A percentile compares a stretch with the other conserved stretches of the same genome.
These are phyloP conservation scores for Cataglyphis rosenhaueri DNA, from an alignment of 2,888 invertebrate species.

Conservation along the genomic window DNA sequence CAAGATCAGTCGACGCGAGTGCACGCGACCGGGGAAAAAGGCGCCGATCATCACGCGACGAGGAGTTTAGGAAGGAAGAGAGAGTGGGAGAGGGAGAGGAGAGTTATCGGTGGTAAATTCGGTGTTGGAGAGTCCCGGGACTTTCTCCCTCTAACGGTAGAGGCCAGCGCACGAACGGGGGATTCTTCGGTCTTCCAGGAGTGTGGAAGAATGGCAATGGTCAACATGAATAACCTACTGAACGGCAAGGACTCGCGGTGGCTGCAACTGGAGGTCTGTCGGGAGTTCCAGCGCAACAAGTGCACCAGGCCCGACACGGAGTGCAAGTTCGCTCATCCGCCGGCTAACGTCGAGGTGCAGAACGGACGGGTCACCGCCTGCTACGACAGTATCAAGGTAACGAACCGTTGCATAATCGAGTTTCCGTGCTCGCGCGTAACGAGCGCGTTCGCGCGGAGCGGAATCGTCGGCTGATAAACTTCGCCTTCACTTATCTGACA, in stretches of 20 bases:
- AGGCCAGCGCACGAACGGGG: conserved; percentile 62
- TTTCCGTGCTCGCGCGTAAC: conserved; percentile 53
- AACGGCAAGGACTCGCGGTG: conserved; percentile 99
- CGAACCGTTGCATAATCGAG: conserved; percentile 66
- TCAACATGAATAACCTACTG: conserved; percentile 98
- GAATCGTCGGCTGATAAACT: conserved; percentile 43
- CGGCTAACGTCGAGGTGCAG: conserved; percentile 99
- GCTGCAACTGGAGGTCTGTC: conserved; percentile 99
- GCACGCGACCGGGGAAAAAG: conserved; percentile 60
- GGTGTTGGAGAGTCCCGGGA: conserved; percentile 43
- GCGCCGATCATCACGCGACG: conserved; percentile 37
- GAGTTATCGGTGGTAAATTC: conserved; percentile 51
- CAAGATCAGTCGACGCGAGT: conserved; percentile 73
- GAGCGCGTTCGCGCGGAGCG: conserved; percentile 49
- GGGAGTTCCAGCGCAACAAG: conserved; percentile 99
- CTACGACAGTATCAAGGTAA: conserved; percentile 99
- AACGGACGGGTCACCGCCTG: conserved; percentile 99
- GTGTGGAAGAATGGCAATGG: conserved; percentile 91
- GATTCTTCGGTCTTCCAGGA: conserved; percentile 68
- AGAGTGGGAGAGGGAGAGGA: conserved; percentile 53
- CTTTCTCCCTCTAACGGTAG: conserved; percentile 51
- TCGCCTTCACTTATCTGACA: conserved; percentile 45
- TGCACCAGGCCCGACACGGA: conserved; percentile 99
- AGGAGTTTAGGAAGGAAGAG: conserved; percentile 47
- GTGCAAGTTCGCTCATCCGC: conserved; percentile 99